Base-by-base conservation (phyloP, 2,797 vertebrate species). In the Alcedo atthis region DNA sequence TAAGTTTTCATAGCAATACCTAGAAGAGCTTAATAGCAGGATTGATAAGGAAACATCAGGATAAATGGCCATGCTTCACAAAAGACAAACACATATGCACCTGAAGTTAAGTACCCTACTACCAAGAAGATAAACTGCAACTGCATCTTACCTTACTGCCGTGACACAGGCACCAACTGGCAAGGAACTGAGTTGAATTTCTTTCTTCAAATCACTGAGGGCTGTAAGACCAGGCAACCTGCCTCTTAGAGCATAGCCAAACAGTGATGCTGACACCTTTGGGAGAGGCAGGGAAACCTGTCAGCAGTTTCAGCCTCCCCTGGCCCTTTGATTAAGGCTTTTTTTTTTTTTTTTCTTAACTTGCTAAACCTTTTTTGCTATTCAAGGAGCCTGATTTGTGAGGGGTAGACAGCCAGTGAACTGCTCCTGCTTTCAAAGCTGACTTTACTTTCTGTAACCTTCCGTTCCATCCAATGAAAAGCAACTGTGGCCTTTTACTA, bases 401-500 rank as follows among this genome's bases (percentile, higher is more conserved):
- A 93, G 85, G 95, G 97, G 89, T 96, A 97, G 96, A 92, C 93
- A 96, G 92, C 89, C 92, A 94, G 92, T 85, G 91, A 95, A 97
- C 81, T 95, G 94, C 83, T 96, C 78, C 94, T 91, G 95, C 93
- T 95, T 95, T 81, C 94, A 97, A 96, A 98, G 96, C 92, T 91
- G 95, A 96, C 97, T 97, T 97, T 96, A 95, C 97, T 98, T 98
- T 97, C 97, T 16, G 42, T 98, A 98, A 98, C 97, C 97, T 97
- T 97, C 96, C 85, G 70, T 97, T 97, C 97, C 78, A 97, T 95
- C 97, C 97, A 97, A 97, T 98, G 96, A 97, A 98, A 97, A 98
- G 97, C 97, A 98, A 98, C 97, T 97, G 97, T 98, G 97, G 97
- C 98, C 98, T 99, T 99, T 99, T 99, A 98, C 98, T 98, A 98